Evolutionary conservation across 2,797 vertebrate species (phyloP), one percentile per base, ranked within the genome.

Genomic region (Halcyon smyrnensis): DNA sequence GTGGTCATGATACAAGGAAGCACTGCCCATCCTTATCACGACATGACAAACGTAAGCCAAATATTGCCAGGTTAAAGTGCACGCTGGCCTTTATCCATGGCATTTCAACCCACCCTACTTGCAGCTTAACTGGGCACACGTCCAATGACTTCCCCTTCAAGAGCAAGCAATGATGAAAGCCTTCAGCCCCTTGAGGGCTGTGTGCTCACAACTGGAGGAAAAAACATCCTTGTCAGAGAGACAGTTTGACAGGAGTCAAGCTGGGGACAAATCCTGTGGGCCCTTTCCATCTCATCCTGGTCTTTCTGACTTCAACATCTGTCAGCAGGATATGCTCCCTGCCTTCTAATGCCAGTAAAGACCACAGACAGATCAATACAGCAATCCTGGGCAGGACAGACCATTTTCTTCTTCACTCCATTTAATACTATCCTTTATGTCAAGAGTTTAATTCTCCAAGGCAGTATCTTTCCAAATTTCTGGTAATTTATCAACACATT

Each of bases 161-260:
- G 98, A 95, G 96, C 96, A 93, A 96, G 95, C 98, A 95, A 95
- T 48, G 97, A 98, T 98, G 98, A 98, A 98, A 98, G 98, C 94
- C 84, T 76, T 92, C 83, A 87, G 89, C 93, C 96, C 96, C 98
- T 93, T 76, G 93, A 97, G 98, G 87, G 90, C 90, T 77, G 54
- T 79, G 57, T 36, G 79, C 87, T 98, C 94, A 97, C 95, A 97
- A 98, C 93, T 76, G 89, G 97, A 98, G 98, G 98, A 98, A 98
- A 97, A 99, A 98, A 98, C 98, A 99, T 97, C 96, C 98, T 97
- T 92, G 96, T 98, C 97, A 97, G 95, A 96, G 69, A 97, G 96
- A 97, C 93, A 96, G 90, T 96, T 96, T 98, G 98, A 98, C 98
- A 98, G 97, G 96, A 98, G 98, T 98, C 98, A 98, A 95, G 95